Evolutionary conservation across 2,797 vertebrate species (phyloP).

Genomic region (Hephaestus fuliginosus): DNA sequence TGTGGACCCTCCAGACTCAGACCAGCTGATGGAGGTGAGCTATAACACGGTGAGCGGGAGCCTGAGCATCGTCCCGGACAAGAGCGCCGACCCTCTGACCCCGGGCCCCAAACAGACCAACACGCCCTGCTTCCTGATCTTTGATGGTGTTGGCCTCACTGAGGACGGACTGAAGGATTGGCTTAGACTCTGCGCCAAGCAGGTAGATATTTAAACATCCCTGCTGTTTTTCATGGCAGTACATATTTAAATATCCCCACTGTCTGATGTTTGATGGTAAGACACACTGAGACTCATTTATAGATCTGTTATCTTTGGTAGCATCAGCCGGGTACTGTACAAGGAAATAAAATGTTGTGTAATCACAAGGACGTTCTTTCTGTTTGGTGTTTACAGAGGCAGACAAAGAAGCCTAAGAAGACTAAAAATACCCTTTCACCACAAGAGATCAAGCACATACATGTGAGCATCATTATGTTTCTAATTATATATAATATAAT

Average conservation of each 20-base stretch:
- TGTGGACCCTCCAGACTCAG: constrained; percentile 87
- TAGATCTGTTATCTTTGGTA: background rate
- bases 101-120: constrained; percentile 62
- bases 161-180: constrained; percentile 93
- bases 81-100: constrained; percentile 74
- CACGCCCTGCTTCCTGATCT: constrained; percentile 88
- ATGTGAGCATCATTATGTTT: constrained; percentile 86
- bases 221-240: background rate
- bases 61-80: constrained; percentile 85
- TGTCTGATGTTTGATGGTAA: too few relatives aligned
- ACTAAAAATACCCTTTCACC: constrained; percentile 89
- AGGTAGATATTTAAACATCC: constrained; percentile 82
- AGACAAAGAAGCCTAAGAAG: constrained; percentile 90
- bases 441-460: constrained; percentile 93
- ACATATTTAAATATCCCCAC: too few relatives aligned
- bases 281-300: background rate
- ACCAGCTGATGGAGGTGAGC: constrained; percentile 90
- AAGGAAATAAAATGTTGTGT: background rate
- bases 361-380: constrained; percentile 8
- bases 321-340: background rate
- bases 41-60: constrained; percentile 89
- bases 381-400: constrained; percentile 85
- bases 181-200: constrained; percentile 93
- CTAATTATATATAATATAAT: background rate
- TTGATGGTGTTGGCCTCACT: constrained; percentile 91